phyloP scores from a whole-genome alignment of 2,797 vertebrate genomes.

The Sorex maritimensis region DNA sequence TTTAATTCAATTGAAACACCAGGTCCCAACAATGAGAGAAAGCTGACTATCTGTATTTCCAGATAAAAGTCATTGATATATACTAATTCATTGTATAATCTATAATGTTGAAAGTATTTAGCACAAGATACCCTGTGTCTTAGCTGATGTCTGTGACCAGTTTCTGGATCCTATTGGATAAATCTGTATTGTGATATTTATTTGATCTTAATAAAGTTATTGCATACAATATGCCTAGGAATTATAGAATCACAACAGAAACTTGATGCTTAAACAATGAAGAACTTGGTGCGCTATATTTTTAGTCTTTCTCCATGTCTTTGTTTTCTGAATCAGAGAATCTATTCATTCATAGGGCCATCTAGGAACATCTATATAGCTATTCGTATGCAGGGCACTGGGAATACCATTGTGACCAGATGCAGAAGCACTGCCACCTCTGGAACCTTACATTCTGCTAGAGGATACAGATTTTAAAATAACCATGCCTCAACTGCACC shows the following conservation, averaged over 20 bases:
- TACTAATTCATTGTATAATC: conserved; percentile 87
- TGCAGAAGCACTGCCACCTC: background rate
- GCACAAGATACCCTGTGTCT: conserved; percentile 90
- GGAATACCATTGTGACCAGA: background rate
- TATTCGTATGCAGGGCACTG: background rate
- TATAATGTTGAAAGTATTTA: conserved; percentile 89
- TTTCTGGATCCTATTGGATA: conserved; percentile 90
- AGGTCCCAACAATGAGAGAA: conserved; percentile 80
- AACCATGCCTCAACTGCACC: background rate
- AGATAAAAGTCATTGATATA: conserved; percentile 87
- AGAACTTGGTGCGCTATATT: background rate
- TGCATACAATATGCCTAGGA: conserved; percentile 88
- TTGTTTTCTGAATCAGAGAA: background rate
- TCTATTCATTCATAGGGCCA: background rate
- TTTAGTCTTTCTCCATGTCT: background rate
- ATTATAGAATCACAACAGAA: conserved; percentile 68
- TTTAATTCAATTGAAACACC: conserved; percentile 77
- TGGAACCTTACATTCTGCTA: background rate
- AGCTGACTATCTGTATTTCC: conserved; percentile 89
- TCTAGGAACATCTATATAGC: background rate
- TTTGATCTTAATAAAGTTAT: conserved; percentile 93
- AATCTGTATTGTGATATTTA: conserved; percentile 92
- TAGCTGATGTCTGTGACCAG: conserved; percentile 91
- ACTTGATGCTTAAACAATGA: background rate
- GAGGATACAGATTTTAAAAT: background rate